Evolutionary conservation across 2,113 vertebrate genomes (phyloP).

Genomic region (Silurus glanis): DNA sequence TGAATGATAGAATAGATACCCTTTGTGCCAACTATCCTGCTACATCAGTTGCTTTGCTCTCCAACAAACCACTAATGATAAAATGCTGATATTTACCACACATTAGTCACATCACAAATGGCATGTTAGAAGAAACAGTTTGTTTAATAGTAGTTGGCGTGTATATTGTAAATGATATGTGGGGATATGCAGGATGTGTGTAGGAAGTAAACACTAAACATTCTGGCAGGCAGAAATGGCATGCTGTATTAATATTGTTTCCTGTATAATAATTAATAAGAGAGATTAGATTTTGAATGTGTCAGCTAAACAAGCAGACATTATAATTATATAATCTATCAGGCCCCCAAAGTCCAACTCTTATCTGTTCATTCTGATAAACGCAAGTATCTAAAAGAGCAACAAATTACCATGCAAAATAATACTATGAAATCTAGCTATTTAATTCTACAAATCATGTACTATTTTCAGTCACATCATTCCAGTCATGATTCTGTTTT

Average conservation of each 20-base stretch:
- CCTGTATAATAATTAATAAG: constrained; percentile 26
- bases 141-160: not conserved
- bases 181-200: not conserved
- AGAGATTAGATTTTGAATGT: constrained; percentile 61
- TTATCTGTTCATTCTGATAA: constrained; percentile 52
- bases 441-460: not conserved
- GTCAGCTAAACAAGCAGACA: constrained; percentile 62
- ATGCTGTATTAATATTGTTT: not conserved
- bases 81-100: not conserved
- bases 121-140: not conserved
- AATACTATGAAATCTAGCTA: not conserved
- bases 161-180: not conserved
- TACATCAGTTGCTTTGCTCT: not conserved
- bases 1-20: not conserved
- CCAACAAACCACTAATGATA: not conserved
- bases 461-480: not conserved
- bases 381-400: not conserved
- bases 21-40: not conserved
- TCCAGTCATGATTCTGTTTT: not conserved
- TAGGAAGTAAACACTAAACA: not conserved
- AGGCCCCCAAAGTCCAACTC: constrained; percentile 62
- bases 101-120: not conserved
- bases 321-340: constrained; percentile 59
- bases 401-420: not conserved
- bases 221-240: not conserved